phyloP scores from a whole-genome alignment of 2,797 vertebrate species.

The Smutsia gigantea region DNA sequence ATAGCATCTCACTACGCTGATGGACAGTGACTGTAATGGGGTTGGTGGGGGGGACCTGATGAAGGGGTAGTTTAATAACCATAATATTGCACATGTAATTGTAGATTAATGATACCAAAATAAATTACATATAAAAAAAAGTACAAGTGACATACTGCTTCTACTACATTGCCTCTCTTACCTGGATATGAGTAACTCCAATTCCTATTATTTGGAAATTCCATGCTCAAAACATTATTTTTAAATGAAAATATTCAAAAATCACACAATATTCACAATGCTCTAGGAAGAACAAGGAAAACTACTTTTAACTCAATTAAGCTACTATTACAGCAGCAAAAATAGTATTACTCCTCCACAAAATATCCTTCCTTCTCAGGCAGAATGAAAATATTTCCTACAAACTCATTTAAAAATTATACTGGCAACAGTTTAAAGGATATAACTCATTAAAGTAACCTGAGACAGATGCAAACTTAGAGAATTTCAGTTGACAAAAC shows the following conservation, averaged over 20 bases:
- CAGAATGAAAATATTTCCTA: conserved; percentile 32
- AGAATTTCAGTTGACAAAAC: not conserved
- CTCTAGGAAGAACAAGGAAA: not conserved
- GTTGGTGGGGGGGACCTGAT: too few relatives aligned
- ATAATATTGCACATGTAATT: too few relatives aligned
- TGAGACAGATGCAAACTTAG: not conserved
- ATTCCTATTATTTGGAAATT: not conserved
- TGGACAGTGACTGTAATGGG: too few relatives aligned
- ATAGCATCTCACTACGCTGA: too few relatives aligned
- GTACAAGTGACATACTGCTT: not conserved
- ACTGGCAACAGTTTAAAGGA: not conserved
- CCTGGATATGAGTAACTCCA: not conserved
- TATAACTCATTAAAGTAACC: not conserved
- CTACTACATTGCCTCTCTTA: not conserved
- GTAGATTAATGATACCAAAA: too few relatives aligned
- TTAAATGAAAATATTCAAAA: conserved; percentile 30
- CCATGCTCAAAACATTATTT: not conserved
- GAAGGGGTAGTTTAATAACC: too few relatives aligned
- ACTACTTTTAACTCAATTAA: conserved; percentile 36
- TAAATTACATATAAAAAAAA: not conserved
- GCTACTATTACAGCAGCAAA: not conserved
- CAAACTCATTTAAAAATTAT: conserved; percentile 23
- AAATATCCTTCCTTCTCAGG: not conserved
- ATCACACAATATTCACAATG: not conserved
- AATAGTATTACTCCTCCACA: not conserved